These are phyloP conservation scores for Gallinago paraguaiae DNA, from an alignment of 2,113 vertebrate genomes.

Conservation along the genomic window DNA sequence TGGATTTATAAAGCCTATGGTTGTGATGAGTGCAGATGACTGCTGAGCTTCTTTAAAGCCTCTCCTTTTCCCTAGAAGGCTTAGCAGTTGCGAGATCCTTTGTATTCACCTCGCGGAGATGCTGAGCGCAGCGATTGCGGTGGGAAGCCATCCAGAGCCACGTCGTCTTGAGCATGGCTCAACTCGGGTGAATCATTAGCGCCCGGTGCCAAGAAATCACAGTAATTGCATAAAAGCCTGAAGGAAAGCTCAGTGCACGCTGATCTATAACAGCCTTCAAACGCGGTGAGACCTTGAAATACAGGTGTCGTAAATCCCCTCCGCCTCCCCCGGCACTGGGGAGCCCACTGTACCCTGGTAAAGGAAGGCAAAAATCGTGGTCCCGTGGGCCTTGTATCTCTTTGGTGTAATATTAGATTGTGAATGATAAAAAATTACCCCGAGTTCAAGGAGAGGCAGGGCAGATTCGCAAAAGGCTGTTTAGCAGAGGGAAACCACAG, in stretches of 20 bases:
- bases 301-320: not conserved
- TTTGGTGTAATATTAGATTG: not conserved
- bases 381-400: not conserved
- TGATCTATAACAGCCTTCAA: not conserved
- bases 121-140: not conserved
- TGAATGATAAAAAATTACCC: not conserved
- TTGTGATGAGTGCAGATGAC: not conserved
- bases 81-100: conserved; percentile 5
- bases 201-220: conserved; percentile 18
- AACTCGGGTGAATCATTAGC: conserved; percentile 46
- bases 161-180: not conserved
- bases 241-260: not conserved
- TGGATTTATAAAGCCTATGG: not conserved
- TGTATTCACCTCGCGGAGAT: not conserved
- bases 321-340: not conserved
- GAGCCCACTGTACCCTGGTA: not conserved
- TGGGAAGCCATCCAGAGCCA: conserved; percentile 27
- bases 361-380: not conserved
- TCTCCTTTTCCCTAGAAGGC: conserved; percentile 7
- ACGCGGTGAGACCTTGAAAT: not conserved
- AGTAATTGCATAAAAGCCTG: not conserved
- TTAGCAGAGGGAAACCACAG: not conserved
- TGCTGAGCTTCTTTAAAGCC: not conserved
- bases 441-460: not conserved
- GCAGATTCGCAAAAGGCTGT: not conserved